Base-by-base conservation (phyloP, 30 jellyfish, hydroid and myxozoan genomes). In the Pelagia noctiluca region DNA sequence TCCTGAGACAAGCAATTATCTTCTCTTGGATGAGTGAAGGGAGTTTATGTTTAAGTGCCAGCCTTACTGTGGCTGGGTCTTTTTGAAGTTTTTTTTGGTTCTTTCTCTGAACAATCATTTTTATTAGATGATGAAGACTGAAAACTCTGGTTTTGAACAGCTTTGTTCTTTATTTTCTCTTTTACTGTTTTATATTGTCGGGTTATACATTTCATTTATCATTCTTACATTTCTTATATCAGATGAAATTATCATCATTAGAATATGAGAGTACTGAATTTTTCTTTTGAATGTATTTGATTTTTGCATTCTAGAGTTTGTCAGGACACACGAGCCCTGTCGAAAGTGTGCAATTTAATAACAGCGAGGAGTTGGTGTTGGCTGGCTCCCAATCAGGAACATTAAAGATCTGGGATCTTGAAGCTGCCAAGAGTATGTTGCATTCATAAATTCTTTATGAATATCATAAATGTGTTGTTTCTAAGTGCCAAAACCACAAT, bases 301-400 rank as follows among this genome's bases (percentile, higher is more conserved):
- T 4, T 3, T 82, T 69, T 35, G 4, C 23, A 7, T 47, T 19
- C 18, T 57, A 94, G 99, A 94, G 99, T 74, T 48, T 94, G n/a
- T 94, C 99, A 10, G 99, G 99, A 50, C 99, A 94, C 65, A 94
- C 99, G 50, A 78, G 96, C 1, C 94, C 99, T 21, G 90, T 94
- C 16, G 97, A 94, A 79, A 88, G 99, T 71, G 99, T 94, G 22
- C 96, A 94, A 60, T 94, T 94, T 75, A 94, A 94, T 36, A 76
- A 75, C 50, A 71, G 93, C 29, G 99, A 94, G 65, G 99, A 94
- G 63, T 86, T 94, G 31, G 99, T 94, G 52, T 75, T 95, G 33
- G 99, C 99, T 50, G 99, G 99, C 25, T 94, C 99, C 8, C 97
- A 88, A 35, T 88, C 97, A 24, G 99, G 99, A 22, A 73, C 99